Evolutionary conservation across 2,797 vertebrate species (phyloP).

Genomic region (Falco naumanni): DNA sequence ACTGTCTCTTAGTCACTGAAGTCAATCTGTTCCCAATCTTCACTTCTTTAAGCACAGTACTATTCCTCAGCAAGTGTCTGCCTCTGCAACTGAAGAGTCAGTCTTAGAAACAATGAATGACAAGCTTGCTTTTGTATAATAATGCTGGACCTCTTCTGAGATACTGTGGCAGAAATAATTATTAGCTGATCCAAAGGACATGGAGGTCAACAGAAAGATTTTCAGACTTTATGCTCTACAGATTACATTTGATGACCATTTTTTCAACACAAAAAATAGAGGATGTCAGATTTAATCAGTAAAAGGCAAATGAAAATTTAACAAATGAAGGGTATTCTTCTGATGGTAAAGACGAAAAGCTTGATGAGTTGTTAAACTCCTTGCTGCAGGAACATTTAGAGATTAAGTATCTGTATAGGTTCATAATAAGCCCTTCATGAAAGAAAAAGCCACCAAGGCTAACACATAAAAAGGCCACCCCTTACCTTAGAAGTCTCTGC

Average conservation of each 20-base stretch:
- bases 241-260: not conserved
- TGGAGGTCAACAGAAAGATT: not conserved
- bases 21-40: not conserved
- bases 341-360: not conserved
- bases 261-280: not conserved
- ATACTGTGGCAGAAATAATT: not conserved
- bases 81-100: not conserved
- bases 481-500: not conserved
- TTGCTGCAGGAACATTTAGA: not conserved
- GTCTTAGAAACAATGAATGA: not conserved
- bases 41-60: not conserved
- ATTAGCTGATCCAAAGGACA: not conserved
- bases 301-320: not conserved
- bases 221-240: not conserved
- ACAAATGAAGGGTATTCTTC: not conserved
- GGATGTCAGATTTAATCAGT: not conserved
- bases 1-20: not conserved
- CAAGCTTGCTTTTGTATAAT: not conserved
- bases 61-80: not conserved
- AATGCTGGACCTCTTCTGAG: not conserved
- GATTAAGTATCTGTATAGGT: slow-evolving; percentile 3
- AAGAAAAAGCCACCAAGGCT: not conserved
- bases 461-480: not conserved
- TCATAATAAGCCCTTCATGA: slow-evolving; percentile 11
- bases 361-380: slow-evolving; percentile 29